Evolutionary conservation across 2,888 invertebrate species (phyloP).

Genomic region (Lepidonotus clava): DNA sequence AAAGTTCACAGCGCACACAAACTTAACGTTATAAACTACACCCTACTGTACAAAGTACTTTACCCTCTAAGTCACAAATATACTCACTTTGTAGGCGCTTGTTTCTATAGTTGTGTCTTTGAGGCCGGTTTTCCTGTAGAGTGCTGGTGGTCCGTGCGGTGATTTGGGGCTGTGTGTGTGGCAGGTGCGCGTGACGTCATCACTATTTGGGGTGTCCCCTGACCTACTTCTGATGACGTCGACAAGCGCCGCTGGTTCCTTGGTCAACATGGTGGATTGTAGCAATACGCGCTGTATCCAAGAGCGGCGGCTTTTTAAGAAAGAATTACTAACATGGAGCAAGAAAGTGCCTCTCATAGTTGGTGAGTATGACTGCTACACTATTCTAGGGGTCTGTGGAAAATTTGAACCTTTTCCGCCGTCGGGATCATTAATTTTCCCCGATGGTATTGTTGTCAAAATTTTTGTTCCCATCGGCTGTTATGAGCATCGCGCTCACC

Average conservation of each 20-base stretch:
- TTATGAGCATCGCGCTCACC: constrained; percentile 52
- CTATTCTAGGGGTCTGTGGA: constrained; percentile 27
- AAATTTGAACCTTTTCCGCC: constrained; percentile 45
- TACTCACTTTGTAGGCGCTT: no score
- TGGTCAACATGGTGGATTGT: constrained; percentile 79
- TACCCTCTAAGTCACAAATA: no score
- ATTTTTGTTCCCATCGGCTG: constrained; percentile 62
- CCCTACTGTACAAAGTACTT: no score
- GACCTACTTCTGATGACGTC: constrained; percentile 59
- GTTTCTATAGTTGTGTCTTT: no score
- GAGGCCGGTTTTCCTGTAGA: no score
- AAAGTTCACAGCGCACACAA: neutral
- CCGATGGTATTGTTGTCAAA: constrained; percentile 72
- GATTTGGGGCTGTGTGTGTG: neutral
- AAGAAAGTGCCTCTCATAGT: constrained; percentile 79
- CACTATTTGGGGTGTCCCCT: constrained; percentile 63
- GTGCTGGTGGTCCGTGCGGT: neutral
- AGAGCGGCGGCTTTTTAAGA: constrained; percentile 78
- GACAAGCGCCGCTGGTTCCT: constrained; percentile 56
- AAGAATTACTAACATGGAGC: constrained; percentile 80
- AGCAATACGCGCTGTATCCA: constrained; percentile 77
- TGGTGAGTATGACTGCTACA: constrained; percentile 71
- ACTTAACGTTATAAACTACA: no score
- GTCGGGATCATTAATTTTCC: constrained; percentile 46
- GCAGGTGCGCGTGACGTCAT: constrained; percentile 71